phyloP scores from a whole-genome alignment of 2,113 vertebrate genomes.

The Brachirus orientalis region DNA sequence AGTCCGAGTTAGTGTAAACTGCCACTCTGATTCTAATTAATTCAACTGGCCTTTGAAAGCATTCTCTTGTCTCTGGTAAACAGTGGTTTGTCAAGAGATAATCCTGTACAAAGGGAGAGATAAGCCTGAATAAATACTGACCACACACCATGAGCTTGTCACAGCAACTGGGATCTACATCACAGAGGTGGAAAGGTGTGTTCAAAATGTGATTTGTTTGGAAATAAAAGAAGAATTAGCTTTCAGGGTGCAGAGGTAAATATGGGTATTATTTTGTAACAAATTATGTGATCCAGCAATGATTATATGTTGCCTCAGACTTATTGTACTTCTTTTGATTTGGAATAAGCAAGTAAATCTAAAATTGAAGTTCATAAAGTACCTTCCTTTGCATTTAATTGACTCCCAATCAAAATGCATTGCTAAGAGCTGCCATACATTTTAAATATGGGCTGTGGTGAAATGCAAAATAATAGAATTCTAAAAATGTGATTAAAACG shows the following conservation, averaged over 20 bases:
- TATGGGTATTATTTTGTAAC: conserved; percentile 16
- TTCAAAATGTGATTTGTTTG: conserved; percentile 14
- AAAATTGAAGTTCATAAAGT: too few species aligned
- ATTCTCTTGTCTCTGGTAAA: conserved; percentile 58
- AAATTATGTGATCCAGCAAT: background rate
- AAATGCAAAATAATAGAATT: too few species aligned
- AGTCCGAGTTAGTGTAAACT: conserved; percentile 55
- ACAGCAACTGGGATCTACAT: conserved; percentile 21
- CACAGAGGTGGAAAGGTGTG: conserved; percentile 5
- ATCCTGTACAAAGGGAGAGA: conserved; percentile 53
- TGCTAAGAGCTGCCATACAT: too few species aligned
- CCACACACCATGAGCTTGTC: conserved; percentile 37
- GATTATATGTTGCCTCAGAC: too few species aligned
- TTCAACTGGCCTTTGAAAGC: conserved; percentile 34
- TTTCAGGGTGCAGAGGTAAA: conserved; percentile 18
- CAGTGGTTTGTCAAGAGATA: conserved; percentile 54
- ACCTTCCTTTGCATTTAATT: too few species aligned
- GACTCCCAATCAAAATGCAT: too few species aligned
- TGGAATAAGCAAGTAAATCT: too few species aligned
- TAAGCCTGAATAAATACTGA: conserved; percentile 67
- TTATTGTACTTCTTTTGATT: too few species aligned
- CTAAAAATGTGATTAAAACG: too few species aligned
- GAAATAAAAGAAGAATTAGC: conserved; percentile 28
- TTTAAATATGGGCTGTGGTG: too few species aligned
- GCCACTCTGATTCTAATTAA: conserved; percentile 27